Conservation (phyloP, 1,140 invertebrate genomes). For the Tetramorium alpestre region DNA sequence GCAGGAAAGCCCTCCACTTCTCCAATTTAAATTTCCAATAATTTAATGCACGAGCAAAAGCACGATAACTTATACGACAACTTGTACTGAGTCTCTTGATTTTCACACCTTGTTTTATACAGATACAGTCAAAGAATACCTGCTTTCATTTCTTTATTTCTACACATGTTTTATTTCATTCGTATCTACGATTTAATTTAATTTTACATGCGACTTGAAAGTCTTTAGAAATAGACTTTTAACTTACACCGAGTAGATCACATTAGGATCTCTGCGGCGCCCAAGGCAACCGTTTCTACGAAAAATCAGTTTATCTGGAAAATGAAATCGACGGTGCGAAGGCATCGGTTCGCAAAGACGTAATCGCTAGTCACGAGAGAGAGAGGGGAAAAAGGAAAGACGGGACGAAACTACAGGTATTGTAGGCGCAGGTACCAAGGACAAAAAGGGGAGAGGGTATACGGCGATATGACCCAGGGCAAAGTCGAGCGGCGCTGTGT, state of each 20-base stretch:
- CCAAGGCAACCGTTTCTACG: background rate
- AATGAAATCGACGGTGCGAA: constrained; percentile 17
- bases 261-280: background rate
- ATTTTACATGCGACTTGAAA: background rate
- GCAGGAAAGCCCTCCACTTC: background rate
- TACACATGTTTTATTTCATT: background rate
- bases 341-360: background rate
- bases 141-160: background rate
- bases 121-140: background rate
- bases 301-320: constrained; percentile 13
- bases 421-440: background rate
- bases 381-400: background rate
- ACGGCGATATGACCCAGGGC: constrained; percentile 51
- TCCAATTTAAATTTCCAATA: constrained; percentile 13
- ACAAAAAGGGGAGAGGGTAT: background rate
- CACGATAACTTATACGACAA: background rate
- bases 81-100: background rate
- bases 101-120: background rate
- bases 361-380: background rate
- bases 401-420: background rate
- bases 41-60: background rate
- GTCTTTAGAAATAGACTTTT: background rate
- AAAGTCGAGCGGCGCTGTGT: constrained; percentile 59
- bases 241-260: background rate
- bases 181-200: background rate